Evolutionary conservation across 2,113 vertebrate genomes (phyloP), one percentile per base, ranked within the genome.

Genomic region (Bagarius yarrelli): DNA sequence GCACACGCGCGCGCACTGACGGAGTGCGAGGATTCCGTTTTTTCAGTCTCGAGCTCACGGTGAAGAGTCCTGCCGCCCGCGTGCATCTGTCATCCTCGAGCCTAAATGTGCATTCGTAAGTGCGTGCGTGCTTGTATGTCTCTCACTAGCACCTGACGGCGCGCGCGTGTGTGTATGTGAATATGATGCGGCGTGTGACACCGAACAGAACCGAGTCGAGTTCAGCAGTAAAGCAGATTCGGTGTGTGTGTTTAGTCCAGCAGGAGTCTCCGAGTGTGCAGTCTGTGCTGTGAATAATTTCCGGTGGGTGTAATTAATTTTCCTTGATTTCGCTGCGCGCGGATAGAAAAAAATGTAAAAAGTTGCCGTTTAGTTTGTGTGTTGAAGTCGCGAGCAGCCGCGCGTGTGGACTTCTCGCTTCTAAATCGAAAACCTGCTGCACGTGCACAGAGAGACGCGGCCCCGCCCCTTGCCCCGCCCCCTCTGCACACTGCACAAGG

Each of bases 81-180:
- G 87, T 57, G 83, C 86, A 84, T 89, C 83, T 84, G 84, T 89
- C 88, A 89, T 83, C 81, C 80, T 88, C 85, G 84, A 63, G 75
- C 74, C 27, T 60, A 1, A 81, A 77, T 73, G 70, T 72, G 70
- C 18, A 25, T 27, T 81, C 13, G n/a, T 32, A 50, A 9, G 75
- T 47, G 36, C 34, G 66, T 23, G 79, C 52, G 66, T 18, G 74
- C 40, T 55, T 30, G 90, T 63, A 86, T 88, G 87, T 89, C 83
- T 64, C 25, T 77, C 19, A 47, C 56, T 21, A 69, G 83, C 83
- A 84, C 83, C 83, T 84, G 83, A 81, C 53, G 57, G 74, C 27
- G 64, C 34, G 77, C 32, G 76, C 23, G 79, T 47, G 27, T 52
- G 53, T 56, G 30, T 71, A 82, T 84, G 78, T 67, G 75, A 30